Base-by-base conservation (phyloP, 2,113 vertebrate species). In the Amazona vittata region DNA sequence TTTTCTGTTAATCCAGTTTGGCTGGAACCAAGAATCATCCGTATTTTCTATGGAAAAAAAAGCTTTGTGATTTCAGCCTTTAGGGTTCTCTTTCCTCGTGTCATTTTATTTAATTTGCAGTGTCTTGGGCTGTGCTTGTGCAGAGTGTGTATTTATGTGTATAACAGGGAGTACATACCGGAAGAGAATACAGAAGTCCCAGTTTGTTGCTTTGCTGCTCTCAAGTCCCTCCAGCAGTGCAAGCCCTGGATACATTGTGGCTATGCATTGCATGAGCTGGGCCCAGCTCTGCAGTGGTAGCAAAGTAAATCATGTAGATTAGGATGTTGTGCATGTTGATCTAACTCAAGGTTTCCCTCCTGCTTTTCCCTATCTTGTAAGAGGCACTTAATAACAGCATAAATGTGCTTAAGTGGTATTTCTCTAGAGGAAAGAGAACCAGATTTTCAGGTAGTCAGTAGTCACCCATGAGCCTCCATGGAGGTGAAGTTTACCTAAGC, bases 341-440 rank as follows among this genome's bases (percentile, higher is more conserved):
- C 95, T 93, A 79, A 92, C 43, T 93, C 65, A 64, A 76, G 25
- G 39, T 95, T 97, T 96, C 59, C 62, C 12, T 95, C 17, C 35
- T 50, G 2, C 11, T 63, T 47, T 62, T 81, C 25, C 2, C 12
- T 95, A 90, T 93, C 43, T 33, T 83, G 8, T 80, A 53, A 78
- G 44, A 83, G 49, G 70, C 24, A 80, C 50, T 92, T 95, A 81
- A 47, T 87, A 93, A 71, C 62, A 94, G 41, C 78, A 46, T 69
- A 83, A 24, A 80, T 94, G 69, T 96, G 82, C 93, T 96, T 95
- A 67, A 18, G 74, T 95, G 70, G 35, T 90, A 52, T 79, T 96
- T 96, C 62, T 90, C 33, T 87, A 76, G n/a, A 80, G 63, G 91
- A 78, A 94, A 94, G 67, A 68, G 44, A 57, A 85, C 57, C 19